Base-by-base conservation (phyloP, 2,113 vertebrate species). In the Delphinapterus leucas region DNA sequence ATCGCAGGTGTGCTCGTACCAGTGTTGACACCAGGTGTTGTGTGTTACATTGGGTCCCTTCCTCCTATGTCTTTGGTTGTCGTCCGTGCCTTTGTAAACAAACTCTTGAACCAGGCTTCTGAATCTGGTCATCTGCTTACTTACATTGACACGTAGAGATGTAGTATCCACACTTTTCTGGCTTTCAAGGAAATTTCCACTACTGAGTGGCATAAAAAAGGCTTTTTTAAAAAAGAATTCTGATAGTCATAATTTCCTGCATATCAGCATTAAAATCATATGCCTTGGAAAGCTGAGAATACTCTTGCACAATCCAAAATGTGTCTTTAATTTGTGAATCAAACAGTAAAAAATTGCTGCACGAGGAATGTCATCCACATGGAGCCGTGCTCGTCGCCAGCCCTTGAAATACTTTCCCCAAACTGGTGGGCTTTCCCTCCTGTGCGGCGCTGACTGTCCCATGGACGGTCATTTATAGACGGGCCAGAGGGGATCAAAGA, bases 301-400 rank as follows among this genome's bases (percentile, higher is more conserved):
- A 65, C 53, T 86, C 55, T 83, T 71, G 53, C 49, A 26, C 55
- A 95, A 95, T 79, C 80, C 58, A 87, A 93, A 79, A 90, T 96
- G 41, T 93, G 82, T 90, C 80, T 96, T 82, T 85, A 55, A 85
- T 93, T 96, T 94, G 58, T 53, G 55, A 88, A 28, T 97, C 67
- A 90, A 60, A 47, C n/a, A 11, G 44, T 38, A 58, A 70, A 17
- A 13, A 55, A 36, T 33, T 23, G n/a, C 73, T 36, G 4, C 41
- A 9, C 3, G 6, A 25, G 20, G 23, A 65, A 5, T 12, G 26
- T 41, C 14, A 20, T 47, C 44, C 17, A 67, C 15, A 0, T 28
- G 71, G 25, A 76, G 26, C 60, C 6, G 3, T 18, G 21, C 65
- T 87, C 11, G 20, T 20, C 21, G 6, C 1, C 4, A 13, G 8